A percentile compares a stretch with the other conserved stretches of the same genome.
These are phyloP conservation scores for Eudasyphora cyanicolor DNA, from an alignment of 2,888 invertebrate species.

Conservation along the genomic window DNA sequence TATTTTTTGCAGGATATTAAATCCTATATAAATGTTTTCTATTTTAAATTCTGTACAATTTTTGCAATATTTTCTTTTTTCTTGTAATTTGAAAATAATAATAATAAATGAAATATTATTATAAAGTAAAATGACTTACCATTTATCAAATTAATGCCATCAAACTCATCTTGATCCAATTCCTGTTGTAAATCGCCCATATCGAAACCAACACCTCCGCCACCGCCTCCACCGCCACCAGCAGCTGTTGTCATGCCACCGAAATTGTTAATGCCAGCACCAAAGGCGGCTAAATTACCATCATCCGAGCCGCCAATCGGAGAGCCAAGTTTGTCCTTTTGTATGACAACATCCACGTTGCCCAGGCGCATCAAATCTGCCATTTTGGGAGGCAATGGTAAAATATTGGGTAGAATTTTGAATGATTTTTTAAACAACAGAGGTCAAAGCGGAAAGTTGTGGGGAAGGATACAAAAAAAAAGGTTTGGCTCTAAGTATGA, in stretches of 20 bases:
- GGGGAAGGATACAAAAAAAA: not conserved
- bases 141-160: conserved; percentile 84
- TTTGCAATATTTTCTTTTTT: conserved; percentile 14
- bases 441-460: too few species aligned
- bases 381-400: conserved; percentile 79
- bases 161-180: conserved; percentile 86
- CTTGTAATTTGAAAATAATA: not conserved
- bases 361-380: conserved; percentile 87
- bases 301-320: conserved; percentile 94
- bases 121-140: conserved; percentile 75
- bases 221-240: conserved; percentile 79
- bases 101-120: not conserved
- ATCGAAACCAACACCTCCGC: conserved; percentile 81
- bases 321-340: conserved; percentile 89
- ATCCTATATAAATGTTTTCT: too few species aligned
- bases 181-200: conserved; percentile 84
- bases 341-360: conserved; percentile 84
- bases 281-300: conserved; percentile 82
- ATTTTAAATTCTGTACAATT: too few species aligned
- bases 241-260: conserved; percentile 77
- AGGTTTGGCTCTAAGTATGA: not conserved
- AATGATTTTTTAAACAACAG: conserved; percentile 56
- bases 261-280: conserved; percentile 69
- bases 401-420: conserved; percentile 65
- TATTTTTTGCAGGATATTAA: too few species aligned